phyloP scores from a whole-genome alignment of 2,113 vertebrate genomes.

The Podilymbus podiceps region DNA sequence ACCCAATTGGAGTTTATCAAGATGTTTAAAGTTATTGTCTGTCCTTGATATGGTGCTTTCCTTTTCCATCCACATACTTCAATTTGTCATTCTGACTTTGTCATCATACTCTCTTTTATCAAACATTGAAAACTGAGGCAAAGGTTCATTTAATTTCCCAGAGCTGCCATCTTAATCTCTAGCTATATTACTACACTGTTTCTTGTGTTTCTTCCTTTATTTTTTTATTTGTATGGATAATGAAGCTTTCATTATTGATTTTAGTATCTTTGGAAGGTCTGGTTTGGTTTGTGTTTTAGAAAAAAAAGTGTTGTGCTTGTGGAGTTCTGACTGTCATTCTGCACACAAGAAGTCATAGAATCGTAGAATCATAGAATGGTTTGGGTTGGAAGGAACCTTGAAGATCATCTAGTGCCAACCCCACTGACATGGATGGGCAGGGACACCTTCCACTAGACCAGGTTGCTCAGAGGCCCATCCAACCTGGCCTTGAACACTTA shows the following conservation, averaged over 20 bases:
- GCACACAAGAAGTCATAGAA: background rate
- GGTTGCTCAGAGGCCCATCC: too few relatives aligned
- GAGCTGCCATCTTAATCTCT: background rate
- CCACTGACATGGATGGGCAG: too few relatives aligned
- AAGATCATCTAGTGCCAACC: too few relatives aligned
- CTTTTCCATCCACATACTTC: background rate
- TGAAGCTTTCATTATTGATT: background rate
- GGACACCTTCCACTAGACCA: too few relatives aligned
- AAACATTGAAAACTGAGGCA: background rate
- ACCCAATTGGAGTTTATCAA: background rate
- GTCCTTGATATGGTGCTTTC: background rate
- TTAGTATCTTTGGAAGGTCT: background rate
- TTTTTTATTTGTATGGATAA: background rate
- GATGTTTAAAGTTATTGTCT: background rate
- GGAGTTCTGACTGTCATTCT: background rate
- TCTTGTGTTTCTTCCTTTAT: background rate
- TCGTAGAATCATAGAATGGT: too few relatives aligned
- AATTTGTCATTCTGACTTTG: background rate
- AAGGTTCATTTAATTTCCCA: background rate
- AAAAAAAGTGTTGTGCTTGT: background rate
- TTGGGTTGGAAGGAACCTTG: too few relatives aligned
- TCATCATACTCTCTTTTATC: background rate
- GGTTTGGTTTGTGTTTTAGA: background rate
- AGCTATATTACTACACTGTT: background rate
- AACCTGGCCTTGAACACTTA: too few relatives aligned